phyloP scores from a whole-genome alignment of 2,113 vertebrate genomes.

The Sturnira hondurensis region DNA sequence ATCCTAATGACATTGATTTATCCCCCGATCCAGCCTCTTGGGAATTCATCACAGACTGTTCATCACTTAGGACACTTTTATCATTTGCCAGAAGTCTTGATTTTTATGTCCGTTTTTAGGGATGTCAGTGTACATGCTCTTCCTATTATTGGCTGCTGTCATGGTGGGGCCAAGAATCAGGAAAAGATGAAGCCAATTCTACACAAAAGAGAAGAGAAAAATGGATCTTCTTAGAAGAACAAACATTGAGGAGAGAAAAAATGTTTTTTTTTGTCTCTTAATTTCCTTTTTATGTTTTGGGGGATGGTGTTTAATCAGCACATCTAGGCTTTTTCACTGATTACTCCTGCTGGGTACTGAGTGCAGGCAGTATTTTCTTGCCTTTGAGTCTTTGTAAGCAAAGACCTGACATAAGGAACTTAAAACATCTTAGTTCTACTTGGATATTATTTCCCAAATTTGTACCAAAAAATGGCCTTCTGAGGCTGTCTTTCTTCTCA shows the following conservation, averaged over 20 bases:
- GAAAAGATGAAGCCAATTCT: not conserved
- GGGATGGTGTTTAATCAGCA: not conserved
- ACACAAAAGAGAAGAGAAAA: not conserved
- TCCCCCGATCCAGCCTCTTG: not conserved
- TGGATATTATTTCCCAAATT: not conserved
- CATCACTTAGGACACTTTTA: not conserved
- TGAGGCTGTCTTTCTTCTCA: not conserved
- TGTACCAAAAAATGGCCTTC: not conserved
- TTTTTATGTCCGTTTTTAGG: not conserved
- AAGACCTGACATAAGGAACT: not conserved
- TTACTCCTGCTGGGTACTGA: not conserved
- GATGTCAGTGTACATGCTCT: not conserved
- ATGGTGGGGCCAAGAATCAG: too few relatives aligned
- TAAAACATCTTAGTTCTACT: not conserved
- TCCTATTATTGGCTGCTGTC: not conserved
- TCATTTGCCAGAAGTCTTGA: not conserved
- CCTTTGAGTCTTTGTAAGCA: not conserved
- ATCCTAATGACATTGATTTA: not conserved
- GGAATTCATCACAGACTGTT: not conserved
- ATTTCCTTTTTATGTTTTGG: not conserved
- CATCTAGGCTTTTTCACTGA: not conserved
- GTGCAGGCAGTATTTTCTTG: not conserved
- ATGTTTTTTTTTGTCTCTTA: rapidly evolving
- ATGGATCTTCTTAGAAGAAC: not conserved
- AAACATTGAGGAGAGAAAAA: not conserved